phyloP scores from a whole-genome alignment of 2,888 invertebrate species.

The Serripes groenlandicus region DNA sequence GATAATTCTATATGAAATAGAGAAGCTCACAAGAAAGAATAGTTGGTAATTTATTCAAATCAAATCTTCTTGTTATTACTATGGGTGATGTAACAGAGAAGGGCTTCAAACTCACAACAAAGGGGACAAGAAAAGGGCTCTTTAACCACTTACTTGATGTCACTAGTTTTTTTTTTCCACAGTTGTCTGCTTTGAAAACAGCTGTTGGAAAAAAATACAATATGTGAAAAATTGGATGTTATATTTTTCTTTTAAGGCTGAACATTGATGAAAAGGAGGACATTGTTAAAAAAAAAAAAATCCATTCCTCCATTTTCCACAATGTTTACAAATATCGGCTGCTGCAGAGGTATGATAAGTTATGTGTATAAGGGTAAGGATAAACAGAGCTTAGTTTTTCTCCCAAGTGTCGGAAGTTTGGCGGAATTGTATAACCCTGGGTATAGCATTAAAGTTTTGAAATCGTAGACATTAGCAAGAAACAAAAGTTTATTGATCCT shows the following conservation, averaged over 20 bases:
- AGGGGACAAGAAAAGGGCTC: constrained; percentile 20
- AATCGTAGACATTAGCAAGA: constrained; percentile 28
- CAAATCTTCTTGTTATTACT: constrained; percentile 19
- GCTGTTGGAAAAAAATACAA: no score
- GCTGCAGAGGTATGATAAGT: no score
- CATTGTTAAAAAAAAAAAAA: no score
- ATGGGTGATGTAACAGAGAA: constrained; percentile 56
- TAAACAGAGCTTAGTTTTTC: constrained; percentile 1
- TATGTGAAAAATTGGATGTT: no score
- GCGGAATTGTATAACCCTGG: constrained; percentile 23
- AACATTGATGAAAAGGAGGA: no score
- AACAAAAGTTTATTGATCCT: constrained; percentile 20
- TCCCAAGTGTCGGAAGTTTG: not conserved
- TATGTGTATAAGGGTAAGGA: no score
- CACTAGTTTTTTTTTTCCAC: no score
- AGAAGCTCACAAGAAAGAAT: constrained; percentile 12
- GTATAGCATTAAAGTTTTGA: constrained; percentile 37
- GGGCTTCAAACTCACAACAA: constrained; percentile 16
- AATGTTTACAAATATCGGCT: no score
- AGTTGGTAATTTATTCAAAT: constrained; percentile 26
- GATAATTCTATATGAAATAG: constrained; percentile 26
- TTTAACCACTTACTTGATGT: no score
- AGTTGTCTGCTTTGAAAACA: no score
- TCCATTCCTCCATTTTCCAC: no score
- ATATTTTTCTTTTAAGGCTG: no score